These are phyloP conservation scores for Lithophane ornitopus DNA, from an alignment of 2,888 invertebrate genomes.

Conservation along the genomic window DNA sequence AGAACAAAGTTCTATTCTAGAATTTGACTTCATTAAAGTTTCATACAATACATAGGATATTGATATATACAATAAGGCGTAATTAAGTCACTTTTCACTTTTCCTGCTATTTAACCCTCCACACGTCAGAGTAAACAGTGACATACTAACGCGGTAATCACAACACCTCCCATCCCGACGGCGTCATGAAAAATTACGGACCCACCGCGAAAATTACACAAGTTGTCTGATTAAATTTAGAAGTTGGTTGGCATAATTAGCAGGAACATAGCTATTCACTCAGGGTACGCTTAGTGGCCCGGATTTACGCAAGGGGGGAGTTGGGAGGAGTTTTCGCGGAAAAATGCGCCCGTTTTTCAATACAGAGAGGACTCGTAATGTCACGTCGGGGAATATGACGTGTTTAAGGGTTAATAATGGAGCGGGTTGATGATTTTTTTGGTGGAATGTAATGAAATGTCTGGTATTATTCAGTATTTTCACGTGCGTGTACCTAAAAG, in stretches of 20 bases:
- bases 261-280: slow-evolving; percentile 89
- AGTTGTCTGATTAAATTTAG: slow-evolving; percentile 90
- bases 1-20: slow-evolving; percentile 42
- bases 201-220: slow-evolving; percentile 83
- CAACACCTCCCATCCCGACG: slow-evolving; percentile 62
- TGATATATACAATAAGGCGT: slow-evolving; percentile 52
- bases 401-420: slow-evolving; percentile 61
- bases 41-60: slow-evolving; percentile 39
- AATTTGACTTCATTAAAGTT: slow-evolving; percentile 49
- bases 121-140: slow-evolving; percentile 60
- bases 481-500: not conserved
- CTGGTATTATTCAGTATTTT: slow-evolving; percentile 13
- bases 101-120: slow-evolving; percentile 57
- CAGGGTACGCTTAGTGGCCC: slow-evolving; percentile 79
- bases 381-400: slow-evolving; percentile 61
- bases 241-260: slow-evolving; percentile 88
- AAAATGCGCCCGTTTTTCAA: slow-evolving; percentile 68
- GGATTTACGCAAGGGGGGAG: slow-evolving; percentile 71
- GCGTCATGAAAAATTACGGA: slow-evolving; percentile 87
- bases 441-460: slow-evolving; percentile 15
- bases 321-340: slow-evolving; percentile 52
- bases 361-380: slow-evolving; percentile 58
- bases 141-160: slow-evolving; percentile 66
- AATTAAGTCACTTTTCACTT: slow-evolving; percentile 59
- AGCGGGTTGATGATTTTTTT: slow-evolving; percentile 42